Evolutionary conservation across 30 jellyfish, hydroid and myxozoan genomes (phyloP), one percentile per base, ranked within the genome.

Genomic region (Aurelia coerulea): DNA sequence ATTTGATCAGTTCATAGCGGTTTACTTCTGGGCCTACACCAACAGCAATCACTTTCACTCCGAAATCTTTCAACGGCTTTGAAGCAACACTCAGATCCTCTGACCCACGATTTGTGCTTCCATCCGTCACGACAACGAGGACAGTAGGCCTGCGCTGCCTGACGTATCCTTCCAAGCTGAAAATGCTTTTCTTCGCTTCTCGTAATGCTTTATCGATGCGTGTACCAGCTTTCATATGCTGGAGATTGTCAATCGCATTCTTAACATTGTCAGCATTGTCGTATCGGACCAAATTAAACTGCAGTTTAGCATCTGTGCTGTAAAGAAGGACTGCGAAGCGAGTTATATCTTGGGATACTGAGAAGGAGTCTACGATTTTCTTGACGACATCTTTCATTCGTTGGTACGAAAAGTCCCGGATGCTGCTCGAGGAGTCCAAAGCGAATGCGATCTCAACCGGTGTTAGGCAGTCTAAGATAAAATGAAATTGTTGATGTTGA

Each of bases 11-110:
- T 68, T 88, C 92, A 76, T 64, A 88, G 2, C 64, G 68, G 72
- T 81, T 85, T 41, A 93, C 97, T 65, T 93, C 98, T 1, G 97
- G 97, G 7, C 98, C 98, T 16, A 93, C 97, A 16, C 98, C 98
- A 62, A 93, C 90, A 6, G 95, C 98, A 13, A 93, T 86, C 31
- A 93, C 97, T 16, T 69, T 93, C 35, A 93, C 98, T 13, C 98
- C 98, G 62, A 70, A 93, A 35, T 85, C 94, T 78, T 93, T 93
- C 85, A 93, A 59, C 8, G 97, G 97, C 63, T 81, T 80, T n/a
- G 90, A 80, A 5, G 95, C 98, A 13, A 63, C 78, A 17, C 60
- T 82, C 29, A 93, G 94, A 65, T 88, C 97, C 74, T 84, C 91
- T 51, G 95, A 88, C 13, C 97, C 93, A 13, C 83, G 76, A 54